Base-by-base conservation (phyloP, 2,797 vertebrate genomes). In the Acanthopagrus latus region DNA sequence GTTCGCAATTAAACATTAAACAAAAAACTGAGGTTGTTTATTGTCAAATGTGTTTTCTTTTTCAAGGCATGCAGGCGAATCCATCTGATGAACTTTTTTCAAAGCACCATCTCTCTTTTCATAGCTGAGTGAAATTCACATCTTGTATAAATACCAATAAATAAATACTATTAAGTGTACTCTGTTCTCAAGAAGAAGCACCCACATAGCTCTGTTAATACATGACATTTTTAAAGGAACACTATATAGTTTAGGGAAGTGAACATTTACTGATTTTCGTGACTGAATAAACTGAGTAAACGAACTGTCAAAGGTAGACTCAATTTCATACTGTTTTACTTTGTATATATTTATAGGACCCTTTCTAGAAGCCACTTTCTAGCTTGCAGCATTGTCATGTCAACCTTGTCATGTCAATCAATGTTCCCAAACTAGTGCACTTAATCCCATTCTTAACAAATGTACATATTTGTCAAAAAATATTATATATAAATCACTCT, bases 131-230 rank as follows among this genome's bases (percentile, higher is more conserved):
- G 38, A 47, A 41, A 47, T 21, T 27, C 3, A 21, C 8, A 55
- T 71, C 46, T 29, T 75, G 6, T n/a, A 33, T 27, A 12, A 71
- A n/a, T 14, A 38, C 17, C n/a, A 33, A 55, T 38, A 29, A 60
- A 58, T 48, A 57, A 27, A 57, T 46, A 12, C 1, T 38, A 38
- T 56, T 48, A 43, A 20, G 29, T 47, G 16, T 25, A 29, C n/a
- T 41, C 57, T 20, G 16, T 11, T 52, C 29, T 27, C 2, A 29
- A 18, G 60, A 59, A 27, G 4, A 73, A 12, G 11, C 41, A 9
- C 3, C 4, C 2, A 25, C 38, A 38, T 38, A 10, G 38, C 38
- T 38, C 38, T 38, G 38, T 38, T 38, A 8, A 38, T 38, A 38
- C 2, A 2, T 38, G 38, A 38, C 38, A 38, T 38, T 38, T 38